Conservation (phyloP, 2,888 invertebrate species). For the Terebella lapidaria region DNA sequence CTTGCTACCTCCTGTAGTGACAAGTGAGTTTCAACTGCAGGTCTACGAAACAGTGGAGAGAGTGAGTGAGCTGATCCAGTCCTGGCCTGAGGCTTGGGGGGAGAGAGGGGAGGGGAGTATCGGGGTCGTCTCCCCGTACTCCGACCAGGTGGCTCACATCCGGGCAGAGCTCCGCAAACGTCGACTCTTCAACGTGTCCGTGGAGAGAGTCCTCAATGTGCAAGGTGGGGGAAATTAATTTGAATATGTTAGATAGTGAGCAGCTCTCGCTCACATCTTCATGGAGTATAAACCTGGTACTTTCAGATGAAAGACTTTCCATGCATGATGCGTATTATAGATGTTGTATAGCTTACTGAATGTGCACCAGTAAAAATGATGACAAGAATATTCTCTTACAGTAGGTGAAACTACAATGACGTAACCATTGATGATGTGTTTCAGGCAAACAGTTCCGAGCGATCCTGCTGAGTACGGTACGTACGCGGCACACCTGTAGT, state of each 20-base stretch:
- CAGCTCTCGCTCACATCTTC: too few species aligned
- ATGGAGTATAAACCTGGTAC: too few species aligned
- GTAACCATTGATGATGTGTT: too few species aligned
- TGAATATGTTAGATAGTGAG: background rate
- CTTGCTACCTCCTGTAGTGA: too few species aligned
- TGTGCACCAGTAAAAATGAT: background rate
- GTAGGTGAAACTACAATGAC: too few species aligned
- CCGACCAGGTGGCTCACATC: conserved; percentile 71
- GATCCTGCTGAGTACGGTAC: conserved; percentile 73
- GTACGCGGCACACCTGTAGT: conserved; percentile 69
- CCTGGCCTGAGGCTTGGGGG: conserved; percentile 72
- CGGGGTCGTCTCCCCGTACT: conserved; percentile 79
- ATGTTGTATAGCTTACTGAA: too few species aligned
- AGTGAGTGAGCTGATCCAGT: conserved; percentile 66
- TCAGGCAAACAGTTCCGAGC: conserved; percentile 76
- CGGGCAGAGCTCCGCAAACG: conserved; percentile 71
- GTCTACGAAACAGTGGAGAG: conserved; percentile 73
- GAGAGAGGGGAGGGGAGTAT: conserved; percentile 67
- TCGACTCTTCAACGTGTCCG: conserved; percentile 70
- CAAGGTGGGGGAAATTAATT: conserved; percentile 59
- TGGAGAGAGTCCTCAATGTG: conserved; percentile 77
- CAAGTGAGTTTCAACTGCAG: too few species aligned
- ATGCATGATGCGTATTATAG: too few species aligned
- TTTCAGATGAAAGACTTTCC: too few species aligned
- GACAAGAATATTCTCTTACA: too few species aligned